phyloP scores from a whole-genome alignment of 2,797 vertebrate genomes.

The Nannoperca australis region DNA sequence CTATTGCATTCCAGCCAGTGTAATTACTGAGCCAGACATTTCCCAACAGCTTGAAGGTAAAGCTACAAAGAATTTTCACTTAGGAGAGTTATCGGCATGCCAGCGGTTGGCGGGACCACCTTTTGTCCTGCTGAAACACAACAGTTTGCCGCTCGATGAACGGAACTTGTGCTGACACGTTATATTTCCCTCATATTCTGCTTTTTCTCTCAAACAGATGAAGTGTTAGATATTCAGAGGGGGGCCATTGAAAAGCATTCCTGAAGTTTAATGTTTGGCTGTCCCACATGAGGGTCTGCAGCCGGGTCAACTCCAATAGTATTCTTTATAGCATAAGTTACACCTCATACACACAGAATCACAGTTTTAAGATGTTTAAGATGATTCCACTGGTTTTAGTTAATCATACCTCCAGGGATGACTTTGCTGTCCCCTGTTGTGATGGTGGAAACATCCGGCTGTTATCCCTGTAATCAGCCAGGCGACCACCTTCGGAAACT shows the following conservation, averaged over 20 bases:
- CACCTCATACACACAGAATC: constrained; percentile 34
- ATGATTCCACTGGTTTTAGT: constrained; percentile 25
- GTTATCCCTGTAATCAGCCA: constrained; percentile 53
- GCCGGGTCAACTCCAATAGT: constrained; percentile 61
- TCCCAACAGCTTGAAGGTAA: constrained; percentile 66
- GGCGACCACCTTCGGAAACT: constrained; percentile 44
- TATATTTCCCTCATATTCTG: constrained; percentile 39
- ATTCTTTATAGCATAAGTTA: constrained; percentile 36
- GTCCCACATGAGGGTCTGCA: constrained; percentile 52
- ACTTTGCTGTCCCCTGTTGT: constrained; percentile 40
- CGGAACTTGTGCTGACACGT: constrained; percentile 61
- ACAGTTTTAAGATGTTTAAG: constrained; percentile 13
- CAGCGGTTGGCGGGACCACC: constrained; percentile 24
- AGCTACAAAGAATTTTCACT: constrained; percentile 44
- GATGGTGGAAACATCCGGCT: constrained; percentile 49
- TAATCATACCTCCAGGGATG: constrained; percentile 36
- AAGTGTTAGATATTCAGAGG: constrained; percentile 46
- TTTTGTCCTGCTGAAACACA: constrained; percentile 51
- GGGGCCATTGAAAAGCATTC: constrained; percentile 64
- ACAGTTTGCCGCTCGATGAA: constrained; percentile 25
- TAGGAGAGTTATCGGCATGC: constrained; percentile 44
- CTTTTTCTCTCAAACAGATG: constrained; percentile 51
- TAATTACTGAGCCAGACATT: constrained; percentile 76
- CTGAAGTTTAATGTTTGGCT: constrained; percentile 53
- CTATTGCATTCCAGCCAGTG: constrained; percentile 65